Percentiles rank a stretch among this genome's conserved stretches.
Evolutionary conservation across 2,113 vertebrate species (phyloP).

Genomic region (Zosterops lateralis): DNA sequence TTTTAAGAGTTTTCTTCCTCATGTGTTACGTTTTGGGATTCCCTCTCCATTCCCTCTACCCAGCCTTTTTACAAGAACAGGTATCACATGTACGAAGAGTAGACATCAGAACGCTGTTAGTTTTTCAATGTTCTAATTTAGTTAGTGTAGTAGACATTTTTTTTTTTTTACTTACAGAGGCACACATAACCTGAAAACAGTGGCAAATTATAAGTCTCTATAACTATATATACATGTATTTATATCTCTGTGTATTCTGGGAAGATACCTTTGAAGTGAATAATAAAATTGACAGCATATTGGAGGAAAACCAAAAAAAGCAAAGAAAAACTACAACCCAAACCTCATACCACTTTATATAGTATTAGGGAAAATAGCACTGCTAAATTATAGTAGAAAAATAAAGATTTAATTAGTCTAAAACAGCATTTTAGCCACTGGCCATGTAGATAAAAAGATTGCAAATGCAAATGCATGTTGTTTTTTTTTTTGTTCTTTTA

Average conservation of each 20-base stretch:
- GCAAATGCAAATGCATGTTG: not conserved
- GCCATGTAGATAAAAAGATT: not conserved
- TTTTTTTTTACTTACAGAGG: not conserved
- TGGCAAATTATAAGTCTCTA: not conserved
- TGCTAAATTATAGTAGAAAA: not conserved
- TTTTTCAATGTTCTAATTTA: not conserved
- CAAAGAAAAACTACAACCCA: not conserved
- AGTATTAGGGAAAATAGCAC: not conserved
- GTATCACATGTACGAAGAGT: fast-evolving
- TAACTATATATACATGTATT: not conserved
- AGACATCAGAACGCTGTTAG: fast-evolving
- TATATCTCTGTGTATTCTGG: not conserved
- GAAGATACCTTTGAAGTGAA: not conserved
- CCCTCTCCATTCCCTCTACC: not conserved
- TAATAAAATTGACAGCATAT: not conserved
- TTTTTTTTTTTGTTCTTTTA: not conserved
- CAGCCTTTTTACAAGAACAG: not conserved
- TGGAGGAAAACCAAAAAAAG: not conserved
- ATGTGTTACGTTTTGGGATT: not conserved
- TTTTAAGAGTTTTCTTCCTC: not conserved
- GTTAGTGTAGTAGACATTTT: not conserved
- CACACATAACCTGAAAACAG: not conserved
- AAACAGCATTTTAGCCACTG: not conserved
- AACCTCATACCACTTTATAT: not conserved
- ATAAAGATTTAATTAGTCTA: not conserved